Evolutionary conservation across 2,113 vertebrate genomes (phyloP), one percentile per base, ranked within the genome.

Genomic region (Holacanthus passer): DNA sequence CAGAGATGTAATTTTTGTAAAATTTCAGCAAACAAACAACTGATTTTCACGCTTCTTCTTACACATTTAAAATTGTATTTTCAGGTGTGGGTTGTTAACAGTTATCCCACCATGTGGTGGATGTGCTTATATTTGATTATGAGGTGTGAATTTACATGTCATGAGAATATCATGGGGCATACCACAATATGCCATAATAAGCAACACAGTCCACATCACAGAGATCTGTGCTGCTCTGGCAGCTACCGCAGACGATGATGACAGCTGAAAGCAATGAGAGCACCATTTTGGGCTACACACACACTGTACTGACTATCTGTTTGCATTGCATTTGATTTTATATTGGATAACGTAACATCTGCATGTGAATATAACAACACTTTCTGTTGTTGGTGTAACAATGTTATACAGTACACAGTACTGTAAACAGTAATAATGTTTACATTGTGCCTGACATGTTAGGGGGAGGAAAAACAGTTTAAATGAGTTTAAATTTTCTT

Each of bases 181-280:
- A 71, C 74, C 52, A 31, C 63, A 62, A 31, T 27, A 19, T 45
- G 41, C 65, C 39, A 55, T 47, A 76, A 67, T 62, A 80, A 72
- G 64, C 60, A 75, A 83, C 48, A 20, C 68, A 41, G 27, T 82
- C 83, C 78, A 86, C 81, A 84, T 82, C 80, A 85, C 63, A 88
- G 71, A 86, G 74, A 55, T 24, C 52, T 43, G 35, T 62, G 29
- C 59, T 77, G 55, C 58, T 73, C 59, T 67, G 29, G 24, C 29
- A 79, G 53, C 56, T 58, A 17, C 68, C 85, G 69, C 73, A 60
- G 56, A 76, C 79, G 55, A 81, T 69, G 6, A 2, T 32, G 45
- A 32, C 27, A 56, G 35, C 35, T 55, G 53, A 58, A 43, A 66
- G 16, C 31, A n/a, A 19, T 14, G 4, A 60, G 29, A 64, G n/a